Conservation (phyloP, 2,888 invertebrate species). For the Nesidiocoris tenuis region DNA sequence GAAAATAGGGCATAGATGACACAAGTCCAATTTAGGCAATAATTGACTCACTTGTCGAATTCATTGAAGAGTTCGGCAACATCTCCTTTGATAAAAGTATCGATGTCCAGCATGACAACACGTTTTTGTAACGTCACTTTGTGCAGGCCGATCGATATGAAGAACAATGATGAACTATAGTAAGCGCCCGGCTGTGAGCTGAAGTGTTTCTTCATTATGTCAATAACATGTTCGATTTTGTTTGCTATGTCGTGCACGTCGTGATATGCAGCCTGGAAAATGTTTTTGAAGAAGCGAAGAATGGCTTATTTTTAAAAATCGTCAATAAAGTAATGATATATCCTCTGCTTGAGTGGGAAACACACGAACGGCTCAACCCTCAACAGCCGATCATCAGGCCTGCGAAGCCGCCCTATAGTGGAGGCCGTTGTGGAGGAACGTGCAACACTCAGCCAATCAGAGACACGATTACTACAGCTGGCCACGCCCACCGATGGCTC, state of each 20-base stretch:
- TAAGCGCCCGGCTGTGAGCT: constrained; percentile 63
- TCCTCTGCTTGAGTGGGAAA: too few species aligned
- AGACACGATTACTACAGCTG: too few species aligned
- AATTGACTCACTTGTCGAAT: constrained; percentile 62
- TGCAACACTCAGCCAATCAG: too few species aligned
- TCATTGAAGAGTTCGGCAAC: constrained; percentile 65
- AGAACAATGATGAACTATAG: constrained; percentile 77
- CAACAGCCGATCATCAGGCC: too few species aligned
- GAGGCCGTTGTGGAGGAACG: too few species aligned
- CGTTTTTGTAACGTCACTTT: constrained; percentile 64
- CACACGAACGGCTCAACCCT: too few species aligned
- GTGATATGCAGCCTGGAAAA: constrained; percentile 60
- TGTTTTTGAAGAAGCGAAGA: constrained; percentile 31
- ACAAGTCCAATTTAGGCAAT: too few species aligned
- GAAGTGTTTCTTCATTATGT: constrained; percentile 69
- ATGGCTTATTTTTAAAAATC: too few species aligned
- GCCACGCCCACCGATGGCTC: too few species aligned
- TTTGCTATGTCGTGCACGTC: constrained; percentile 63
- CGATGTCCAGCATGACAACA: constrained; percentile 74
- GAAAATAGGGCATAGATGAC: too few species aligned
- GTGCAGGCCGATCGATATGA: constrained; percentile 71
- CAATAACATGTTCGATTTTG: constrained; percentile 64
- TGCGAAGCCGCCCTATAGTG: too few species aligned
- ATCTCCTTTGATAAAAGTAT: constrained; percentile 71
- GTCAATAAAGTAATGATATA: too few species aligned